These are phyloP conservation scores for Trachelus stipa DNA, from an alignment of 2,888 invertebrate species.

Conservation along the genomic window DNA sequence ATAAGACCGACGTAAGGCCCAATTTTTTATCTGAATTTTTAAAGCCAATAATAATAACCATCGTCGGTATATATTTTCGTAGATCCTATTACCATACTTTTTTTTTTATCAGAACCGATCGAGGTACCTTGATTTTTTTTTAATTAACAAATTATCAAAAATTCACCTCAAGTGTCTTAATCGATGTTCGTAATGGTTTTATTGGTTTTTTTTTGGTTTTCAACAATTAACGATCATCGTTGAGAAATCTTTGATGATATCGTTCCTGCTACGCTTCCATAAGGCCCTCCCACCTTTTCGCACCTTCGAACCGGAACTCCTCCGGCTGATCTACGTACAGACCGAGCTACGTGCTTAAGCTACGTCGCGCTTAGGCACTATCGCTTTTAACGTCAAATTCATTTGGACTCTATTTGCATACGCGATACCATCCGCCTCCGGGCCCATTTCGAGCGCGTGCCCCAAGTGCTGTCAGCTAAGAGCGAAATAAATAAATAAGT, in stretches of 20 bases:
- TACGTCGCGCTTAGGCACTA: neutral
- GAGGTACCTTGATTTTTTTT: too few species aligned
- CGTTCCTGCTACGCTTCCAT: neutral
- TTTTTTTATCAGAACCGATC: too few species aligned
- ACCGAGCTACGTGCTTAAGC: neutral
- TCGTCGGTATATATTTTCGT: too few species aligned
- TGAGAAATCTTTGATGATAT: neutral
- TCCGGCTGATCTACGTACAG: neutral
- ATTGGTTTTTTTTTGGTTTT: too few species aligned
- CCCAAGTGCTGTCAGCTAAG: neutral
- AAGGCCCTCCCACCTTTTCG: neutral
- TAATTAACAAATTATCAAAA: too few species aligned
- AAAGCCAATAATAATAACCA: too few species aligned
- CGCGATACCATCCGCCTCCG: neutral
- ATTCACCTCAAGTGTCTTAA: too few species aligned
- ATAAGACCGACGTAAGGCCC: too few species aligned
- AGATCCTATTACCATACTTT: too few species aligned
- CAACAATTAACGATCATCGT: neutral
- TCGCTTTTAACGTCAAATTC: neutral
- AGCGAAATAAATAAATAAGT: neutral
- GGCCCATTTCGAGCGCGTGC: neutral
- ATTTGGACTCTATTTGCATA: neutral
- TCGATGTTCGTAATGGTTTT: too few species aligned
- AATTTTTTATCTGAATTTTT: too few species aligned
- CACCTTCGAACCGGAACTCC: neutral